Percentiles rank a stretch among this genome's conserved stretches.
These are phyloP conservation scores for Sclerurus mexicanus DNA, from an alignment of 2,113 vertebrate genomes.

Conservation along the genomic window DNA sequence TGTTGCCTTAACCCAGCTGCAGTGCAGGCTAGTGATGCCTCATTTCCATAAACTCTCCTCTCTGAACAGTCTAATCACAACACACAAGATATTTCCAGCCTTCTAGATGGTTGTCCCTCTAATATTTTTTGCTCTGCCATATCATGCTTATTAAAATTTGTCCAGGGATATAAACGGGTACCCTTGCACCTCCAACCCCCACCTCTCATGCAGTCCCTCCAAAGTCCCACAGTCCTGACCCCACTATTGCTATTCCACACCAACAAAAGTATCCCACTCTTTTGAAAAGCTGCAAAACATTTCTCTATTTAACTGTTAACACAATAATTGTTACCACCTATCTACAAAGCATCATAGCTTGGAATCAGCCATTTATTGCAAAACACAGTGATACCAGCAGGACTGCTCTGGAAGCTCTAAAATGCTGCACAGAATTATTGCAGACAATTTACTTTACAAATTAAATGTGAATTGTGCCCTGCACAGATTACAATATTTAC, in stretches of 20 bases:
- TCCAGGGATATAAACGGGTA: not conserved
- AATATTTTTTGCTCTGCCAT: not conserved
- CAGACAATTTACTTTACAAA: not conserved
- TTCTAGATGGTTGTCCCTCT: not conserved
- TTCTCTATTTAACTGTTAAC: not conserved
- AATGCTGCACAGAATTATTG: not conserved
- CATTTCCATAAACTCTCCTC: not conserved
- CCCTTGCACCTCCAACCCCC: not conserved
- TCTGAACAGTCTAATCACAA: not conserved
- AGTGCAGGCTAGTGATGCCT: not conserved
- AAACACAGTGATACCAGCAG: not conserved
- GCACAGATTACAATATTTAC: not conserved
- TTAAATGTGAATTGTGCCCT: not conserved
- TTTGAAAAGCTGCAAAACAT: not conserved
- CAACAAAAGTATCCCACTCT: not conserved
- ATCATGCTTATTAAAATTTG: not conserved
- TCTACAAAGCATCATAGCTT: not conserved
- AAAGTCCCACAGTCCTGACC: not conserved
- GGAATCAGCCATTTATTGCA: not conserved
- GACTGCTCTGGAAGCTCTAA: not conserved
- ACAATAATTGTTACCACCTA: not conserved
- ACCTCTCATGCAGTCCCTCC: not conserved
- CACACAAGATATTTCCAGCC: not conserved
- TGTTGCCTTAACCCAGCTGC: not conserved
- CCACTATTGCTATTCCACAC: not conserved